These are phyloP conservation scores for Lepidotrigona ventralis DNA, from an alignment of 1,140 invertebrate genomes.

Conservation along the genomic window DNA sequence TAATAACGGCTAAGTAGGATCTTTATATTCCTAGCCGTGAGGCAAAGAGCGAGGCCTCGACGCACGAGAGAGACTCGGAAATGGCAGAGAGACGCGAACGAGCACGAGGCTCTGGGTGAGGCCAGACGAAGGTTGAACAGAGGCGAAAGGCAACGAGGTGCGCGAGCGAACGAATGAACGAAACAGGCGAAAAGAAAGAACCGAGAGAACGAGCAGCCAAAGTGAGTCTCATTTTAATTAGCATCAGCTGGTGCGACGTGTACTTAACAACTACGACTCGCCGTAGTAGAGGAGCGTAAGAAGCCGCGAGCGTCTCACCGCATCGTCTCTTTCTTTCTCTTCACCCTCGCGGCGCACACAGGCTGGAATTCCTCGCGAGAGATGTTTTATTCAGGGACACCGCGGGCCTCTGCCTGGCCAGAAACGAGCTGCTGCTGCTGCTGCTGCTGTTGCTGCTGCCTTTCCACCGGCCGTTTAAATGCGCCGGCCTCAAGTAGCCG, in stretches of 20 bases:
- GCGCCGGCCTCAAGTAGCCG: slow-evolving; percentile 73
- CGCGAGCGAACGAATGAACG: slow-evolving; percentile 12
- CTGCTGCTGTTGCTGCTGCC: slow-evolving; percentile 26
- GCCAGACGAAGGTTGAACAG: background rate
- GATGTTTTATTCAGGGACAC: slow-evolving; percentile 80
- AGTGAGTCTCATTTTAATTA: slow-evolving; percentile 79
- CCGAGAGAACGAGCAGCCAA: slow-evolving; percentile 62
- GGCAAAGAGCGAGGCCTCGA: slow-evolving; percentile 61
- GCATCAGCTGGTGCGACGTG: slow-evolving; percentile 79
- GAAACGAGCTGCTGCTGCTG: slow-evolving; percentile 60
- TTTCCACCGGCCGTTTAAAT: slow-evolving; percentile 71
- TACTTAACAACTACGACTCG: slow-evolving; percentile 76
- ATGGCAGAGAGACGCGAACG: slow-evolving; percentile 12
- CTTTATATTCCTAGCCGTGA: slow-evolving; percentile 79
- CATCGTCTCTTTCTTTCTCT: slow-evolving; percentile 35
- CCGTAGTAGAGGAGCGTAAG: background rate
- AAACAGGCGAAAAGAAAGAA: slow-evolving; percentile 42
- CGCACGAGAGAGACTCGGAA: slow-evolving; percentile 39
- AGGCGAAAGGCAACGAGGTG: background rate
- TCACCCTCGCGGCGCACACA: slow-evolving; percentile 49
- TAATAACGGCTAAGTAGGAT: slow-evolving; percentile 80
- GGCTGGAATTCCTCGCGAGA: slow-evolving; percentile 75
- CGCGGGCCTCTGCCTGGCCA: slow-evolving; percentile 71
- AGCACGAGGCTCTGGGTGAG: too few relatives aligned
- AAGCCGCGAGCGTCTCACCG: slow-evolving; percentile 47